Evolutionary conservation across 2,888 invertebrate genomes (phyloP), one percentile per base, ranked within the genome.

Genomic region (Eupeodes luniger): DNA sequence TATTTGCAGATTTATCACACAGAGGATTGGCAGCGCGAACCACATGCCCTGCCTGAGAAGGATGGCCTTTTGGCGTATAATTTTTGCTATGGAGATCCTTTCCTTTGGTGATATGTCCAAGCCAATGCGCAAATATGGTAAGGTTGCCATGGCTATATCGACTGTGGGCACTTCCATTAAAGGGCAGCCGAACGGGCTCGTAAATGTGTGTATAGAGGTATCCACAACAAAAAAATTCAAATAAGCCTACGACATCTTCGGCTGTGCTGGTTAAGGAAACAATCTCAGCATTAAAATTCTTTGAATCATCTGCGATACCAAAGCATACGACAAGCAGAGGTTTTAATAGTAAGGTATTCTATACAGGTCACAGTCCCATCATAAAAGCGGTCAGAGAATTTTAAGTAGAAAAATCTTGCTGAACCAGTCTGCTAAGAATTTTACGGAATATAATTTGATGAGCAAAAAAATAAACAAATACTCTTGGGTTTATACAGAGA

Each of bases 1-100:
- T 90, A 89, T 90, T 89, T 83, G 81, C 90, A 89, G 89, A 90
- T 90, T 90, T 88, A 89, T 89, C 88, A 84, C 89, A 89, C 77
- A 80, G 84, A 87, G 89, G 86, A 89, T 90, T 90, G 90, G 90
- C 84, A 81, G 81, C 61, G 59, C 55, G 47, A 85, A 82, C 81
- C 78, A 79, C 78, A 67, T 69, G 67, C 80, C 75, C 59, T n/a
- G 51, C 27, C 1, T 10, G 19, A 59, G 78, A 66, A 72, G 72
- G 66, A 84, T 62, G 34, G 87, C 53, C 61, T 67, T 62, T 74
- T 79, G 69, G 55, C 69, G 57, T 76, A 44, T 6, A 44, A 44
- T 53, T 64, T 70, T 36, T 72, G 14, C 53, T 49, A 66, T 16
- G 62, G 57, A 34, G 64, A 70, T 76, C 53, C 51, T 40, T 64